phyloP scores from a whole-genome alignment of 2,888 invertebrate species.

The Leptogaster cylindrica region DNA sequence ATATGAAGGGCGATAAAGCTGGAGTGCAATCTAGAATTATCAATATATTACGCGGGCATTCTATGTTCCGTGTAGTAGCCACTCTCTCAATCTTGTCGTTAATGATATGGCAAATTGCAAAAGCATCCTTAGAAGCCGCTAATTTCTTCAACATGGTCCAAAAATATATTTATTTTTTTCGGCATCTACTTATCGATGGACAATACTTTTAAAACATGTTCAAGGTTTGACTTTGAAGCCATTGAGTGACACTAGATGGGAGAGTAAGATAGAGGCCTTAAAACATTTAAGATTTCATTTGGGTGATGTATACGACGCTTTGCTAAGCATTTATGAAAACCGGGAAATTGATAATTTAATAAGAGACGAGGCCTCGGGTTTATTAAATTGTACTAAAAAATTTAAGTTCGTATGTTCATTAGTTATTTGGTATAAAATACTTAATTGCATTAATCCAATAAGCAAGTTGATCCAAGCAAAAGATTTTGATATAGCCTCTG shows the following conservation, averaged over 20 bases:
- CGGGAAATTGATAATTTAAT: no score
- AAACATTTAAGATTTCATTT: not conserved
- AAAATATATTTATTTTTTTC: conserved; percentile 51
- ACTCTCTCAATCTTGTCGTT: conserved; percentile 52
- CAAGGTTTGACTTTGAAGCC: conserved; percentile 37
- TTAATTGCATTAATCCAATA: not conserved
- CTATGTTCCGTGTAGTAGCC: conserved; percentile 51
- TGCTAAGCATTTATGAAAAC: not conserved
- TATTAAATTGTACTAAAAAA: no score
- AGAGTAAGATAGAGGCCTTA: not conserved
- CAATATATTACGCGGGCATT: conserved; percentile 49
- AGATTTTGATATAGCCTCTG: not conserved
- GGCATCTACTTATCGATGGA: conserved; percentile 48
- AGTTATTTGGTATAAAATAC: not conserved
- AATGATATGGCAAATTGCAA: conserved; percentile 51
- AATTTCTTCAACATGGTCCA: conserved; percentile 50
- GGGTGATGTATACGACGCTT: not conserved
- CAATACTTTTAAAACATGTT: conserved; percentile 35
- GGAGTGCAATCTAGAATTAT: conserved; percentile 51
- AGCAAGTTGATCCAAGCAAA: not conserved
- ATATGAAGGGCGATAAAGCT: conserved; percentile 51
- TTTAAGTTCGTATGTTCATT: not conserved
- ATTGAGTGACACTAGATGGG: conserved; percentile 35
- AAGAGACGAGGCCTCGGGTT: no score
- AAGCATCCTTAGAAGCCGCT: conserved; percentile 45